Percentiles rank a stretch among this genome's conserved stretches.
phyloP scores from a whole-genome alignment of 2,797 vertebrate species.

The Tinamus major region DNA sequence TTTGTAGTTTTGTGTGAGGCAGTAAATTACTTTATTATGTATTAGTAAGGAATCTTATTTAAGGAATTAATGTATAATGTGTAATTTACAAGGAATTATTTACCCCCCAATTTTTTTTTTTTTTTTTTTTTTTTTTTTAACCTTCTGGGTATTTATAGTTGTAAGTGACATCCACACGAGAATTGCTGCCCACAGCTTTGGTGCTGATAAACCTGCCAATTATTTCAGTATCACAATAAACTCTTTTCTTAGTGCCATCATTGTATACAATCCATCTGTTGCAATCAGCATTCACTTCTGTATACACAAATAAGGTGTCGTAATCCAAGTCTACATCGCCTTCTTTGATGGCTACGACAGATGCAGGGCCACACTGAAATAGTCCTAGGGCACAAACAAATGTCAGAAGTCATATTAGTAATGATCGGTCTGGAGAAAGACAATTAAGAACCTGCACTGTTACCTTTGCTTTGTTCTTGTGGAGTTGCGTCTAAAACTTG shows the following conservation, averaged over 20 bases:
- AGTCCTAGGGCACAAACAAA: conserved; percentile 56
- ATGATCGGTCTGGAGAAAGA: neutral
- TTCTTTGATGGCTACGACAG: conserved; percentile 78
- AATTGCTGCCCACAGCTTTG: conserved; percentile 84
- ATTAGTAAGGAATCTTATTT: neutral
- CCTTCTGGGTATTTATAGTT: conserved; percentile 91
- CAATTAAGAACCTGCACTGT: neutral
- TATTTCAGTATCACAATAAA: conserved; percentile 74
- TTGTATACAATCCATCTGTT: conserved; percentile 78
- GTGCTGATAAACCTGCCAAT: conserved; percentile 90
- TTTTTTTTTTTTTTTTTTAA: conserved; percentile 52
- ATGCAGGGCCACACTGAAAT: conserved; percentile 81
- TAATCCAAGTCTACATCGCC: conserved; percentile 78
- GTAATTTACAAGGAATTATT: neutral
- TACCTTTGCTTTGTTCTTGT: conserved; percentile 89
- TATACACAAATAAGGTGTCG: conserved; percentile 79
- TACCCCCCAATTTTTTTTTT: neutral
- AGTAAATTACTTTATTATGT: neutral
- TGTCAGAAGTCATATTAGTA: neutral
- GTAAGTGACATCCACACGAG: conserved; percentile 83
- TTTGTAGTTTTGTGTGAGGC: neutral
- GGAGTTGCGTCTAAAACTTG: conserved; percentile 92
- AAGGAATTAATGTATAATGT: neutral
- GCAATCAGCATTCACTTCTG: conserved; percentile 80
- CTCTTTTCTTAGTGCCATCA: conserved; percentile 72